Base-by-base conservation (phyloP, 2,797 vertebrate genomes). In the Melanotaenia trifasciata region DNA sequence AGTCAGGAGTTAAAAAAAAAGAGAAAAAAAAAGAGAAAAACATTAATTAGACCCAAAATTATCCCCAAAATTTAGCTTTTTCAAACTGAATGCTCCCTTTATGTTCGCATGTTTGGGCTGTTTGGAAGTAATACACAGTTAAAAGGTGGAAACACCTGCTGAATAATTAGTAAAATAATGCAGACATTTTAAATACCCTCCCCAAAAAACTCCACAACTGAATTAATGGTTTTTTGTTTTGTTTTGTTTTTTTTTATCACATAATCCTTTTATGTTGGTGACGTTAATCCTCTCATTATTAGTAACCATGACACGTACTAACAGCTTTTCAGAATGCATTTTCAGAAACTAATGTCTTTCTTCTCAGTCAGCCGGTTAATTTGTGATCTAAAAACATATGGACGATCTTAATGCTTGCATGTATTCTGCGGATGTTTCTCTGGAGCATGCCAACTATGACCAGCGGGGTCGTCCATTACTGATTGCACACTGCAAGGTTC, bases 281-380 rank as follows among this genome's bases (percentile, higher is more conserved):
- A 47, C 69, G 59, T 64, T 91, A 89, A 92, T 89, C 84, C 83
- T 72, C 81, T 85, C 82, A 81, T 92, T 89, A 89, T 86, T 75
- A 78, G 67, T 76, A 78, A 76, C 72, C 76, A 71, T 81, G 62
- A 64, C 68, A 70, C 53, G 30, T 73, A 72, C 59, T 65, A 67
- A 74, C 67, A 72, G 75, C 70, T 78, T 78, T 74, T 66, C 63
- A 66, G 53, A 79, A 76, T 66, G 57, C 53, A 79, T 73, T 84
- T 56, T 51, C 14, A 68, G 59, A 66, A 63, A 56, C 54, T 59
- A 74, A 68, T 74, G 66, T 81, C 62, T 58, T 72, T 65, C 67
- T 38, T 76, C 32, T 67, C 35, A 54, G 64, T 76, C 70, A 43
- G 58, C 70, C 71, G 71, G 82, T 87, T 72, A 62, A 74, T 78